Evolutionary conservation across 23 tunicate species (phyloP).

Genomic region (Halocynthia aurantium): DNA sequence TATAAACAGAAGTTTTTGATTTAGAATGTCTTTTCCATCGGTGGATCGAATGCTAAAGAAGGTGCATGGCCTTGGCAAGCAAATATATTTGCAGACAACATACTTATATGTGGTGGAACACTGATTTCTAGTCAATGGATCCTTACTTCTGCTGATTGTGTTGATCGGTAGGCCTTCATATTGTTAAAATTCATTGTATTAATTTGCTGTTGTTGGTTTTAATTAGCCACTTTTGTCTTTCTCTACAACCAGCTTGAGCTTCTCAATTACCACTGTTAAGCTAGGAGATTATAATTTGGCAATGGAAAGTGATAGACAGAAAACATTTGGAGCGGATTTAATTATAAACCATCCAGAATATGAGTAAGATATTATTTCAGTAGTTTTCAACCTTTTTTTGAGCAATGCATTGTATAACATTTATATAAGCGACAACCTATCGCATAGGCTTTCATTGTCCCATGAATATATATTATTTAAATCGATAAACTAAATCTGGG

Average conservation of each 20-base stretch:
- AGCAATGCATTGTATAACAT: too few relatives aligned
- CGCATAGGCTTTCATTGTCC: too few relatives aligned
- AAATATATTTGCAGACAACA: neutral
- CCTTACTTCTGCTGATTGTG: conserved; percentile 12
- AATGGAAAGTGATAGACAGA: neutral
- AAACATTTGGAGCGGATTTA: neutral
- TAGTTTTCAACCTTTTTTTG: neutral
- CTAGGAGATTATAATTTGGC: neutral
- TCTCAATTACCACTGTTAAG: too few relatives aligned
- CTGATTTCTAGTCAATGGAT: conserved; percentile 6
- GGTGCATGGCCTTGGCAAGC: conserved; percentile 16
- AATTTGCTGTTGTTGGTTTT: neutral
- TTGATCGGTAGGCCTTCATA: conserved; percentile 1
- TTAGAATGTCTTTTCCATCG: neutral
- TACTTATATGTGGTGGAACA: conserved; percentile 15
- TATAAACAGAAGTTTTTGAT: neutral
- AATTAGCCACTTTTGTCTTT: neutral
- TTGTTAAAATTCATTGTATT: neutral
- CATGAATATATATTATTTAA: too few relatives aligned
- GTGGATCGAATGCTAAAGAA: neutral
- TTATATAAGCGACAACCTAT: too few relatives aligned
- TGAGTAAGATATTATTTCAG: neutral
- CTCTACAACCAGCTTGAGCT: neutral
- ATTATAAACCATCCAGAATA: neutral
- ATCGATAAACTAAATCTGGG: too few relatives aligned